phyloP scores from a whole-genome alignment of 2,113 vertebrate species.

The Callocephalon fimbriatum region DNA sequence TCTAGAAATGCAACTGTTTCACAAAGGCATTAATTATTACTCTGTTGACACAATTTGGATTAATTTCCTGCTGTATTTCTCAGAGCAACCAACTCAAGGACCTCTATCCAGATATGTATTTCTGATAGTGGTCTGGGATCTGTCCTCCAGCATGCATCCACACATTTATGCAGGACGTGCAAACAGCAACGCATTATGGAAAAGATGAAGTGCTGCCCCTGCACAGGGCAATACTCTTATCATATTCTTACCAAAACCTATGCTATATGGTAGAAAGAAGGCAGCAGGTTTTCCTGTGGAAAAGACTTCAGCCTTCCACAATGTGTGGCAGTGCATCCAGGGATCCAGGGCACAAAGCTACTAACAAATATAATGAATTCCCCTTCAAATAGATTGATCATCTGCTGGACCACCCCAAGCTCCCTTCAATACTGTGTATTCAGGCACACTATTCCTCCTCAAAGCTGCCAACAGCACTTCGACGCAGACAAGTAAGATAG shows the following conservation, averaged over 20 bases:
- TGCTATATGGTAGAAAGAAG: not conserved
- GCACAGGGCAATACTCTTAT: no score
- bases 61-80: not conserved
- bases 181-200: not conserved
- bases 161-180: not conserved
- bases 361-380: not conserved
- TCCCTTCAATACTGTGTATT: not conserved
- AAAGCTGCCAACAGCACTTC: not conserved
- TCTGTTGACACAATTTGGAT: not conserved
- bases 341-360: not conserved
- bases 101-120: not conserved
- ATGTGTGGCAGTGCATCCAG: not conserved
- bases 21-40: not conserved
- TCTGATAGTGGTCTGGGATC: not conserved
- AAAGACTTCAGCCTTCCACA: not conserved
- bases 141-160: not conserved
- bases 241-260: not conserved
- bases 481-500: not conserved
- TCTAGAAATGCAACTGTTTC: not conserved
- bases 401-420: not conserved
- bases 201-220: not conserved
- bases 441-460: not conserved
- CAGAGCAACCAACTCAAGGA: not conserved
- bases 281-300: not conserved
- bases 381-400: accelerated